Percentiles rank a stretch among this genome's conserved stretches.
phyloP scores from a whole-genome alignment of 2,113 vertebrate genomes.

The Mobula hypostoma region DNA sequence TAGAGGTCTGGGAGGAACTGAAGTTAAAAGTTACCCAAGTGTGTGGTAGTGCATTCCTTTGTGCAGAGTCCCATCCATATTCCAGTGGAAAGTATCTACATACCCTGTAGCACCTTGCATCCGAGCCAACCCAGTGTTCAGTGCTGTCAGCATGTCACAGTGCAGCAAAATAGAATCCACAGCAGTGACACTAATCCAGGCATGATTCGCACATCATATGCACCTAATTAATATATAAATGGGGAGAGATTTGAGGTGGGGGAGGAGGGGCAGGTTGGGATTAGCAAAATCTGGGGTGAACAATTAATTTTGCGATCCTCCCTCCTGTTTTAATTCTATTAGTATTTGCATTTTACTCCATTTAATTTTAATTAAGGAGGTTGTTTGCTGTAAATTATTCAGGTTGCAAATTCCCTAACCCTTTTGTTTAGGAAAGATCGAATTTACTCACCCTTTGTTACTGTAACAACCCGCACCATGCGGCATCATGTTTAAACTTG shows the following conservation, averaged over 20 bases:
- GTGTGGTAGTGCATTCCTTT: neutral
- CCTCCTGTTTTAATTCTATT: neutral
- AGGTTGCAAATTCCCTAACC: neutral
- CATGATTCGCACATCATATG: neutral
- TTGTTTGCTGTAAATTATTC: constrained; percentile 16
- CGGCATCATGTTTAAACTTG: neutral
- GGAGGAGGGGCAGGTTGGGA: neutral
- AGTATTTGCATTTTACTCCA: neutral
- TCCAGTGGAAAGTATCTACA: neutral
- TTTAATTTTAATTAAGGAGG: neutral
- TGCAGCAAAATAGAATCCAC: neutral
- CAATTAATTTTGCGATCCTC: neutral
- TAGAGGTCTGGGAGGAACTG: no score
- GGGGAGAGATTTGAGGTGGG: neutral
- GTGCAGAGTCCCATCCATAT: no score
- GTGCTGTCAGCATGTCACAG: neutral
- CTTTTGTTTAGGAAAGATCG: neutral
- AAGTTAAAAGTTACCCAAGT: neutral
- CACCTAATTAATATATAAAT: neutral
- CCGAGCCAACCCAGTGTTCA: neutral
- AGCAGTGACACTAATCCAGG: neutral
- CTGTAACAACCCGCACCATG: neutral
- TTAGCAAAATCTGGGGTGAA: neutral
- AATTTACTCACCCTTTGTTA: constrained; percentile 1
- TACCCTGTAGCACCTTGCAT: neutral